Conservation (phyloP, 2,113 vertebrate species). For the Stercorarius parasiticus region DNA sequence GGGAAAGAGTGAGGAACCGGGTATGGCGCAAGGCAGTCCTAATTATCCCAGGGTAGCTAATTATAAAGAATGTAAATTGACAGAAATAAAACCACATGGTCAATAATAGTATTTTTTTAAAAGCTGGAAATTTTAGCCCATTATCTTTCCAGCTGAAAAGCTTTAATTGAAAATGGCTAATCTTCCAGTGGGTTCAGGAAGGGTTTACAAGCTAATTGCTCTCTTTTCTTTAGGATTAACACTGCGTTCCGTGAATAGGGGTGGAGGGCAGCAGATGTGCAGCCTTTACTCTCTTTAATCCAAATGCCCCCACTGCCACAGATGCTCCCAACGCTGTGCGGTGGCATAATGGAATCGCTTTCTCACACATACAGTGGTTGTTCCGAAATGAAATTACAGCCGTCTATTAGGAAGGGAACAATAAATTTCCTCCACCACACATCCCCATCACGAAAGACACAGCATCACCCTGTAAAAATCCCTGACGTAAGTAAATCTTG, state of each 20-base stretch:
- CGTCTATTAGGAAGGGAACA: constrained; percentile 40
- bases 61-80: constrained; percentile 26
- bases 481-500: constrained; percentile 19
- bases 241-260: constrained; percentile 16
- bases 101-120: constrained; percentile 47
- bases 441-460: background rate
- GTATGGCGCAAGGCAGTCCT: background rate
- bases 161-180: constrained; percentile 71
- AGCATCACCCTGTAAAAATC: background rate
- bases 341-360: constrained; percentile 21
- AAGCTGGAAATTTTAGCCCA: constrained; percentile 41
- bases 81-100: constrained; percentile 50
- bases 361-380: background rate
- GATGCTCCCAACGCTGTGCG: background rate
- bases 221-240: constrained; percentile 59
- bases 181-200: constrained; percentile 58
- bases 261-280: constrained; percentile 51
- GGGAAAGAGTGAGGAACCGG: background rate
- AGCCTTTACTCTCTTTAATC: constrained; percentile 33
- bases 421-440: constrained; percentile 28
- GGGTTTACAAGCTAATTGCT: constrained; percentile 67
- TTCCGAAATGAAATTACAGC: constrained; percentile 40
- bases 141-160: constrained; percentile 66
- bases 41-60: constrained; percentile 30
- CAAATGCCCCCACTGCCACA: constrained; percentile 26